Evolutionary conservation across 1,140 invertebrate species (phyloP), one percentile per base, ranked within the genome.

Genomic region (Lucilia sericata): DNA sequence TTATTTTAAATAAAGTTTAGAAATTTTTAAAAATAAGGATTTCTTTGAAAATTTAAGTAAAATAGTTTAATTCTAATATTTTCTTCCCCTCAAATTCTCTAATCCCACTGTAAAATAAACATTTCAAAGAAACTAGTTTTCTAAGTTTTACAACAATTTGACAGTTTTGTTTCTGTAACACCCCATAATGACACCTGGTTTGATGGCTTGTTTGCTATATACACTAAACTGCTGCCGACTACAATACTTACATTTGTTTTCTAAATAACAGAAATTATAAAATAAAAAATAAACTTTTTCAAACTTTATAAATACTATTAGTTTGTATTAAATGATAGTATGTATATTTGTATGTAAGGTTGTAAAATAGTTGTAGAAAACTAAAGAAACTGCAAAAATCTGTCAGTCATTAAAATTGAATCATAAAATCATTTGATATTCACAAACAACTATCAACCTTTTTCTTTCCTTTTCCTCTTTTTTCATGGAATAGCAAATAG

Each of bases 401-500:
- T 60, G 55, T 60, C 55, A 60, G 55, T 60, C 55, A 60, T 60
- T 60, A 60, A 60, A 60, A 60, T 60, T 60, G 55, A 60, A 60
- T 60, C 55, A 60, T 60, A 60, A 60, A 60, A 60, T n/a, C 14
- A 60, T 60, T 60, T 60, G 55, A n/a, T 60, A 60, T 60, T 7
- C 55, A 60, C 55, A 42, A 10, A 60, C 55, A 42, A 10, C 55
- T 17, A 60, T 14, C n/a, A 60, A n/a, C 55, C 55, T 17, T n/a
- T 60, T 60, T 60, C 55, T n/a, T 60, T 17, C 17, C 55, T 12
- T 55, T 55, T 17, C 1, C 17, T 55, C 17, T 7, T 17, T 10
- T 55, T 55, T 12, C 51, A 12, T 60, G 42, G 10, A 42, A 42
- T 42, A 42, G 25, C 25, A 3, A 42, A 42, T 36, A 36, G 36